These are phyloP conservation scores for Lydus trimaculatus DNA, from an alignment of 2,888 invertebrate genomes.

Conservation along the genomic window DNA sequence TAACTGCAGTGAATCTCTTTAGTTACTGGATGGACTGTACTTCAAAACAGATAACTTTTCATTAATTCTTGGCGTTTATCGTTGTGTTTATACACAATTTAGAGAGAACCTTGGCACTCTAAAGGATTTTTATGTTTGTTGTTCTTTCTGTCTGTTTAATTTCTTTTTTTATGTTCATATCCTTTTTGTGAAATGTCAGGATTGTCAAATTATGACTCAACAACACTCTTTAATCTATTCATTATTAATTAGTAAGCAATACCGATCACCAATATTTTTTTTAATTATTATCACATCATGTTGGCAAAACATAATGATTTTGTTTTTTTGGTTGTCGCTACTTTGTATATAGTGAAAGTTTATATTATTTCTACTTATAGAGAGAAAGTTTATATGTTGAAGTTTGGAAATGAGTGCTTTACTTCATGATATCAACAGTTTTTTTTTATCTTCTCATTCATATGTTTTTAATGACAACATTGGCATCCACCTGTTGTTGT, in stretches of 20 bases:
- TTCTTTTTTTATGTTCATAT: not conserved
- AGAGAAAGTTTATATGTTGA: slow-evolving; percentile 24
- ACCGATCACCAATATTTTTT: not conserved
- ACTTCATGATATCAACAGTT: not conserved
- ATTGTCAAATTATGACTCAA: not conserved
- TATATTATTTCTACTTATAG: not conserved
- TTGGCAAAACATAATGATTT: not conserved
- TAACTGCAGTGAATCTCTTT: too few species aligned
- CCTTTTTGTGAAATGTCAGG: not conserved
- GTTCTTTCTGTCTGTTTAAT: not conserved
- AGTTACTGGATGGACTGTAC: too few species aligned
- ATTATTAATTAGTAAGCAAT: not conserved
- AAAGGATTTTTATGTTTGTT: not conserved
- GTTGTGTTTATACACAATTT: not conserved
- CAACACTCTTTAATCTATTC: not conserved
- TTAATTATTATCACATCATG: not conserved
- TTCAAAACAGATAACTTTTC: too few species aligned
- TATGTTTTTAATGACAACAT: not conserved
- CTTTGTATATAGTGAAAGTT: slow-evolving; percentile 19
- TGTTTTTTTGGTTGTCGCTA: not conserved
- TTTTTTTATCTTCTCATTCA: not conserved
- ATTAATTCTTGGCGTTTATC: not conserved
- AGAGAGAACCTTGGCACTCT: not conserved
- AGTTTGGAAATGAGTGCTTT: slow-evolving; percentile 2
- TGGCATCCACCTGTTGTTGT: not conserved